Evolutionary conservation across 2,888 invertebrate species (phyloP).

Genomic region (Epsilonema sp.): DNA sequence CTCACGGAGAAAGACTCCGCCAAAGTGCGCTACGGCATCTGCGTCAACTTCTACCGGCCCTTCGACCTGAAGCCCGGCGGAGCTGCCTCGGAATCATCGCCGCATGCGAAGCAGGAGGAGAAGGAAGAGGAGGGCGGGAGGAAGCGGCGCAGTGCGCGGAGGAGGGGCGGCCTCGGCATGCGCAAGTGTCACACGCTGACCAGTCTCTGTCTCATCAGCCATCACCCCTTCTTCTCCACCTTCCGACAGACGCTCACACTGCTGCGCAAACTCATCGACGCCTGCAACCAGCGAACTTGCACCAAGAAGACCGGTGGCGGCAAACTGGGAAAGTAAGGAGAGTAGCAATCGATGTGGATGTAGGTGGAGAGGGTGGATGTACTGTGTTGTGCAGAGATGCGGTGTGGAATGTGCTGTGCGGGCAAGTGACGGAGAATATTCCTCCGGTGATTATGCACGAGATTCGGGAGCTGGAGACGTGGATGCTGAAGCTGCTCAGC

Average conservation of each 20-base stretch:
- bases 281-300: slow-evolving; percentile 59
- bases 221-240: slow-evolving; percentile 96
- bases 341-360: neutral
- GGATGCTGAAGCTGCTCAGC: slow-evolving; percentile 83
- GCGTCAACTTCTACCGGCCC: slow-evolving; percentile 59
- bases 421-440: slow-evolving; percentile 28
- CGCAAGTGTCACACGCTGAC: slow-evolving; percentile 57
- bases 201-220: slow-evolving; percentile 85
- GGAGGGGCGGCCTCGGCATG: slow-evolving; percentile 36
- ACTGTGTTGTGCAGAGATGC: slow-evolving; percentile 48
- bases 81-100: too few relatives aligned
- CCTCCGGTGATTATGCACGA: slow-evolving; percentile 79
- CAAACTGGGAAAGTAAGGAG: slow-evolving; percentile 5
- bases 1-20: slow-evolving; percentile 97
- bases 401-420: slow-evolving; percentile 81
- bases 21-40: slow-evolving; percentile 77
- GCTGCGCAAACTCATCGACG: slow-evolving; percentile 82
- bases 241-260: slow-evolving; percentile 93
- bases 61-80: slow-evolving; percentile 10
- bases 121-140: too few relatives aligned
- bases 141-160: neutral
- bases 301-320: slow-evolving; percentile 7
- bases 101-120: too few relatives aligned
- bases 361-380: too few relatives aligned
- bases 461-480: slow-evolving; percentile 91